phyloP scores from a whole-genome alignment of 2,797 vertebrate genomes.

The Lepus townsendii region DNA sequence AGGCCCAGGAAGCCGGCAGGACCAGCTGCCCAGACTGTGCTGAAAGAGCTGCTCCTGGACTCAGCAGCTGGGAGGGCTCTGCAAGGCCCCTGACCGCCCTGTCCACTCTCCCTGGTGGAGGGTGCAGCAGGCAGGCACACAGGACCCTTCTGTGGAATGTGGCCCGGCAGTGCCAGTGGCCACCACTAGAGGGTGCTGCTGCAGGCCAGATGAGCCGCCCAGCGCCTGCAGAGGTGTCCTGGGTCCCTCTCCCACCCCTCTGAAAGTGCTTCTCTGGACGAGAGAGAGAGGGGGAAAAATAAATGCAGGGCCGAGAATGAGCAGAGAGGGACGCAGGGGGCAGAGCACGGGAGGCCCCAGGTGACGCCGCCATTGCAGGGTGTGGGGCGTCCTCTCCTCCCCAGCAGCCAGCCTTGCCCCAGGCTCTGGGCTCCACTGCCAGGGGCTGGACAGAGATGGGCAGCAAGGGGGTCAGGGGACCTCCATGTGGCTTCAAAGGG shows the following conservation, averaged over 20 bases:
- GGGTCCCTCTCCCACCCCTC: no score
- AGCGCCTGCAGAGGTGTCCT: background rate
- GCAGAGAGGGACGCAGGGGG: background rate
- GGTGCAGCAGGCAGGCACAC: background rate
- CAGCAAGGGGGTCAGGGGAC: no score
- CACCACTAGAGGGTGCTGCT: background rate
- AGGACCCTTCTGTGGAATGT: fast-evolving
- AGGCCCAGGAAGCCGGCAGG: background rate
- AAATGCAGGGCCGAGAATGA: background rate
- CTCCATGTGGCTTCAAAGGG: background rate
- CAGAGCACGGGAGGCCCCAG: background rate
- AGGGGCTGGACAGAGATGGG: background rate
- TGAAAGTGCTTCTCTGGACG: background rate
- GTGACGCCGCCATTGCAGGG: fast-evolving
- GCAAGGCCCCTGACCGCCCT: no score
- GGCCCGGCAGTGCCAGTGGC: background rate
- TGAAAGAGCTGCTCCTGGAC: background rate
- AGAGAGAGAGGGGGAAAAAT: background rate
- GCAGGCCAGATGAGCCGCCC: background rate
- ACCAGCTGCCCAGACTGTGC: background rate
- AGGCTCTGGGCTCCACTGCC: background rate
- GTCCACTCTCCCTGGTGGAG: fast-evolving
- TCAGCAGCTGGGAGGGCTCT: background rate
- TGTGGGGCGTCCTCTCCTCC: background rate
- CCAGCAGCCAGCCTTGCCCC: background rate